Evolutionary conservation across 1,140 invertebrate species (phyloP).

Genomic region (Metopolophium dirhodum): DNA sequence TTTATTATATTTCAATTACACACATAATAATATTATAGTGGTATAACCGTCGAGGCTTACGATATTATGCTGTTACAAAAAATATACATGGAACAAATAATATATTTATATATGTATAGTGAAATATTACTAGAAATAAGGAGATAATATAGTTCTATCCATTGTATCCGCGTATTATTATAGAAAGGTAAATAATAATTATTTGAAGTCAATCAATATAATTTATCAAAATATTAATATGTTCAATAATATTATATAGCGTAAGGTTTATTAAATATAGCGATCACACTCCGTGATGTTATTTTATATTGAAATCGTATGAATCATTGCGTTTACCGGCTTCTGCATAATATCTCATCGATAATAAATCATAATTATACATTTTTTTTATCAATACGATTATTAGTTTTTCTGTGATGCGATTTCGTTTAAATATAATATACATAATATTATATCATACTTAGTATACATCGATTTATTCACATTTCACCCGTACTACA

Average conservation of each 20-base stretch:
- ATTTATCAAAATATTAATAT: not conserved
- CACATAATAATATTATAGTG: not conserved
- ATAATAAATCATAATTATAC: not conserved
- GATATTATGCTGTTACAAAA: not conserved
- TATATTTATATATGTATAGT: too few relatives aligned
- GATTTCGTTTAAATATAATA: not conserved
- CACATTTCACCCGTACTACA: not conserved
- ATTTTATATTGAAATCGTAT: too few relatives aligned
- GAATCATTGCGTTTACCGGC: not conserved
- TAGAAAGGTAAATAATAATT: too few relatives aligned
- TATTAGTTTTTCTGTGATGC: not conserved
- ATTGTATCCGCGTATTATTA: too few relatives aligned
- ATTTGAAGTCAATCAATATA: not conserved
- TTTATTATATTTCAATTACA: not conserved
- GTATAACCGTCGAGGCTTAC: not conserved
- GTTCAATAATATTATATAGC: too few relatives aligned
- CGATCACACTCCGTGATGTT: too few relatives aligned
- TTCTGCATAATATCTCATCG: not conserved
- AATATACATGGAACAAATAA: too few relatives aligned
- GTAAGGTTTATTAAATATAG: too few relatives aligned
- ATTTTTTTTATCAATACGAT: not conserved
- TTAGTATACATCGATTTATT: not conserved
- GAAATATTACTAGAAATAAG: too few relatives aligned
- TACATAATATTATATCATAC: not conserved
- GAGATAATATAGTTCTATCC: too few relatives aligned